Evolutionary conservation across 2,888 invertebrate species (phyloP).

Genomic region (Steinernema scapterisci): DNA sequence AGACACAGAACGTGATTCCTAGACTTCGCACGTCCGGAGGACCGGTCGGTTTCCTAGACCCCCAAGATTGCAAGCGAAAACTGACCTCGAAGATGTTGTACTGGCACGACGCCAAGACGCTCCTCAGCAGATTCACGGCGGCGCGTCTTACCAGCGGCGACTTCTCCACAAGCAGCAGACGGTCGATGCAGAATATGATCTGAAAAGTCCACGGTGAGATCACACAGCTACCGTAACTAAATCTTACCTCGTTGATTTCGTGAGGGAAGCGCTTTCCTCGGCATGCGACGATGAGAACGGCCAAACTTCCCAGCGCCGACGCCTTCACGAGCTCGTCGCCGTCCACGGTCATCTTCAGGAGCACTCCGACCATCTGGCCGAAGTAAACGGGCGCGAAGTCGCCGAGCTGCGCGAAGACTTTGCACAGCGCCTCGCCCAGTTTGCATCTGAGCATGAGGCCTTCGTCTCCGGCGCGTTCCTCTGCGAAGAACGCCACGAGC

Average conservation of each 20-base stretch:
- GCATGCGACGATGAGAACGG: constrained; percentile 49
- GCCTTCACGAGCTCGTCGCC: constrained; percentile 51
- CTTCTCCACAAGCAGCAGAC: constrained; percentile 35
- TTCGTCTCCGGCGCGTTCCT: constrained; percentile 36
- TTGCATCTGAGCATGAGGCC: constrained; percentile 40
- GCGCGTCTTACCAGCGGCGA: constrained; percentile 41
- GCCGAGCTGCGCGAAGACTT: constrained; percentile 43
- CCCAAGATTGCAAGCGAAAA: too few relatives aligned
- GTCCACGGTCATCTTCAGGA: constrained; percentile 35
- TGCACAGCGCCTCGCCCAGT: constrained; percentile 54
- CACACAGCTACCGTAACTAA: background rate
- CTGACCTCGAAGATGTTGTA: constrained; percentile 25
- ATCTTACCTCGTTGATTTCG: constrained; percentile 46
- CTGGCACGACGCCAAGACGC: background rate
- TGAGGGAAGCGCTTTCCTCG: constrained; percentile 48
- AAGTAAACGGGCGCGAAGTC: constrained; percentile 50
- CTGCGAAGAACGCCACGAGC: constrained; percentile 46
- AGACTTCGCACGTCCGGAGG: too few relatives aligned
- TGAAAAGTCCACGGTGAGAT: background rate
- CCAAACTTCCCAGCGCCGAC: constrained; percentile 49
- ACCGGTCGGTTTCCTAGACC: too few relatives aligned
- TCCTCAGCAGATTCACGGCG: constrained; percentile 34
- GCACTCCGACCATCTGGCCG: constrained; percentile 38
- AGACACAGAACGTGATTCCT: too few relatives aligned
- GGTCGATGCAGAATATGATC: constrained; percentile 29